Evolutionary conservation across 2,888 invertebrate species (phyloP).

Genomic region (Noctua fimbriata): DNA sequence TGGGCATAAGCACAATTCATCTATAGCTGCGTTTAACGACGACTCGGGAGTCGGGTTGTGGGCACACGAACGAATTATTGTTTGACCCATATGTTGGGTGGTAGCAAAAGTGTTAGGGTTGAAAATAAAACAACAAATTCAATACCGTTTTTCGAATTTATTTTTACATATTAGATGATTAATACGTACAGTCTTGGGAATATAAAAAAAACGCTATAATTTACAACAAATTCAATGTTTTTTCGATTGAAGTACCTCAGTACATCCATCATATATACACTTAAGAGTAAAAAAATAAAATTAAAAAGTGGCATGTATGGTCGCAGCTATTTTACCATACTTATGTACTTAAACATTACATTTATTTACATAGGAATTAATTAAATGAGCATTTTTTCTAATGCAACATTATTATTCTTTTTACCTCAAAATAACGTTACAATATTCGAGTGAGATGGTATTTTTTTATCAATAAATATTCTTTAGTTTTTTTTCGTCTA

Average conservation of each 20-base stretch:
- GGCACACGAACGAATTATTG: neutral
- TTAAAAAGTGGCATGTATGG: conserved; percentile 69
- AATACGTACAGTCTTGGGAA: conserved; percentile 89
- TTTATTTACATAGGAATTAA: conserved; percentile 88
- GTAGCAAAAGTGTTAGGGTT: neutral
- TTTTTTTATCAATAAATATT: conserved; percentile 69
- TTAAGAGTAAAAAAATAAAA: conserved; percentile 67
- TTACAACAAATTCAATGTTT: conserved; percentile 81
- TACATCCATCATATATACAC: conserved; percentile 75
- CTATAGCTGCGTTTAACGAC: neutral
- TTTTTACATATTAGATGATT: conserved; percentile 89
- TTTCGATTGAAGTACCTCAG: conserved; percentile 62
- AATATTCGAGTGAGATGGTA: conserved; percentile 63
- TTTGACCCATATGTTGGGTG: neutral
- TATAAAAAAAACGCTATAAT: conserved; percentile 86
- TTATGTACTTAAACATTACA: conserved; percentile 69
- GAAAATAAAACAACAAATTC: conserved; percentile 80
- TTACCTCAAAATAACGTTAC: conserved; percentile 64
- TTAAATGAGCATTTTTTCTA: conserved; percentile 71
- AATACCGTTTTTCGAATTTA: conserved; percentile 86
- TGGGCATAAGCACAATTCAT: neutral
- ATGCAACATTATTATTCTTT: conserved; percentile 60
- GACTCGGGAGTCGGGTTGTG: neutral
- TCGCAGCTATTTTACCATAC: conserved; percentile 62
- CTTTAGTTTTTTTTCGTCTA: conserved; percentile 73